Base-by-base conservation (phyloP, 2,113 vertebrate species). In the Vicugna pacos region DNA sequence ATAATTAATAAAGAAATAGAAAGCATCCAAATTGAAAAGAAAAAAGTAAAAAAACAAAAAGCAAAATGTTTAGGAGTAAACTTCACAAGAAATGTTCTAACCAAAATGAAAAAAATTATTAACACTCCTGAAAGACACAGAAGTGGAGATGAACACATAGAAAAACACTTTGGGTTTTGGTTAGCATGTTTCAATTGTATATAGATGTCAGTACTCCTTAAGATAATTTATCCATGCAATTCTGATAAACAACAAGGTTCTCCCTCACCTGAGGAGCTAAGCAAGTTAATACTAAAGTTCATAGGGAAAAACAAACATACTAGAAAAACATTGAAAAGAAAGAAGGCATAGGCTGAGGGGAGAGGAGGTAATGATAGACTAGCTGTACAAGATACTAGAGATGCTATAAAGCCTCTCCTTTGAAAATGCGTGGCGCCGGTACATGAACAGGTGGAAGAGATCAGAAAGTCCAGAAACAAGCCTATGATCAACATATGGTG, bases 51-150 rank as follows among this genome's bases (percentile, higher is more conserved):
- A 42, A 42, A 42, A 42, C 38, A 42, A 58, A 48, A 91, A 5
- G 52, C 67, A 83, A 79, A 42, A 58, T 89, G 58, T 46, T 65
- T 95, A 70, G 26, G 5, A 92, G 76, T 67, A 54, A 67, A 46
- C 50, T 58, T 93, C 54, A 94, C 14, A 88, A 88, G 60, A 83
- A 91, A 32, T 52, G 17, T 83, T 60, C 19, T 64, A 91, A 72
- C 26, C 30, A 83, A 89, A 46, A 62, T 52, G 48, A 77, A 56
- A 17, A 91, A 92, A 92, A 64, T 32, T 72, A 64, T 85, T 64
- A 88, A 77, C 15, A 46, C 48, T 88, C 5, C 26, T 50, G 17
- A 88, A 94, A 83, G 35, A 64, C 32, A 42, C 8, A 83, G 76
- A 94, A 42, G 22, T 54, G 48, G 3, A 81, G 13, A 10, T 46